Conservation (phyloP, 2,888 invertebrate species). For the Rhagophthalmus giganteus region DNA sequence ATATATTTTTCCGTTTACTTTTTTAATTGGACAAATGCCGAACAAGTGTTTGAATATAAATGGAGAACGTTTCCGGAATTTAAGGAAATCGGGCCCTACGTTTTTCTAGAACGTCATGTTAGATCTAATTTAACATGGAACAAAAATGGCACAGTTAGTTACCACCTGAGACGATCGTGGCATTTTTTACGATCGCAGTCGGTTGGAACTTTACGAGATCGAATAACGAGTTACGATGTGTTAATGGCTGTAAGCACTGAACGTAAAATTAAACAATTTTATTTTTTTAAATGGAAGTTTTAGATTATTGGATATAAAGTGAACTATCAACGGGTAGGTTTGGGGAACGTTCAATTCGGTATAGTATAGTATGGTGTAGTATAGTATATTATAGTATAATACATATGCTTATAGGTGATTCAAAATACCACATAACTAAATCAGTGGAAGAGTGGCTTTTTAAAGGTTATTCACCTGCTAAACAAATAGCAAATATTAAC, state of each 20-base stretch:
- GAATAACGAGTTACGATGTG: conserved; percentile 75
- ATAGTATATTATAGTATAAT: no score
- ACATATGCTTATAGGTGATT: no score
- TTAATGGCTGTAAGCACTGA: conserved; percentile 69
- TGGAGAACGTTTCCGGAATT: conserved; percentile 63
- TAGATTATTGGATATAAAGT: conserved; percentile 72
- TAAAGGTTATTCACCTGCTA: no score
- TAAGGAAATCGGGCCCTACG: conserved; percentile 72
- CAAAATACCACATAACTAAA: no score
- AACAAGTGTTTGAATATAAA: conserved; percentile 60
- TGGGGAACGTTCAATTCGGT: no score
- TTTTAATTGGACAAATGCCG: conserved; percentile 79
- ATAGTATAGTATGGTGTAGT: no score
- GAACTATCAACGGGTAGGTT: no score
- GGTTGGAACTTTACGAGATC: conserved; percentile 67
- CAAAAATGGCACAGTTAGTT: conserved; percentile 75
- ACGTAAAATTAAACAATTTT: background rate
- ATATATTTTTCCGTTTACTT: conserved; percentile 76
- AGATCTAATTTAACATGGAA: conserved; percentile 68
- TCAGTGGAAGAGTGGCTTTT: no score
- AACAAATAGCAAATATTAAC: no score
- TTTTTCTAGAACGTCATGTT: conserved; percentile 64
- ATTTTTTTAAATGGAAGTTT: conserved; percentile 36
- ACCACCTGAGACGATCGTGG: conserved; percentile 75
- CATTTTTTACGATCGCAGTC: conserved; percentile 71